Conservation (phyloP, 1,140 invertebrate genomes). For the Drosophila subpulchrella region DNA sequence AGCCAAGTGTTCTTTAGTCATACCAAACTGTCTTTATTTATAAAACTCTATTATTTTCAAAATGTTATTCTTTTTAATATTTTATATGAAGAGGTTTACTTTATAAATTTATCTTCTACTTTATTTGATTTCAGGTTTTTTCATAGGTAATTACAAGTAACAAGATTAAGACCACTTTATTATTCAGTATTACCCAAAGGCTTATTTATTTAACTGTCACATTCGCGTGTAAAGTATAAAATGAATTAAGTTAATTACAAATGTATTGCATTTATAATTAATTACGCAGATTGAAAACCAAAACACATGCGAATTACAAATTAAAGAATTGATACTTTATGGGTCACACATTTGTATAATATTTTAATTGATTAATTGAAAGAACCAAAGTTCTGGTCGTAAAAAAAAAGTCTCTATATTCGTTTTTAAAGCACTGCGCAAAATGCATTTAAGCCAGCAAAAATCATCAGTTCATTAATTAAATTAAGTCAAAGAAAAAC, state of each 20-base stretch:
- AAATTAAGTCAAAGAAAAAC: constrained; percentile 59
- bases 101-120: too few relatives aligned
- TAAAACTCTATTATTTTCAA: too few relatives aligned
- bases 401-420: constrained; percentile 26
- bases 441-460: constrained; percentile 26
- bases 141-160: background rate
- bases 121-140: too few relatives aligned
- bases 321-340: constrained; percentile 2
- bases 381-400: constrained; percentile 3
- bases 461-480: constrained; percentile 74
- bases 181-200: background rate
- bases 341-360: constrained; percentile 38
- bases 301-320: constrained; percentile 19
- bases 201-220: constrained; percentile 23
- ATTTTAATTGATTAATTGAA: constrained; percentile 59
- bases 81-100: background rate
- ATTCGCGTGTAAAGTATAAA: background rate
- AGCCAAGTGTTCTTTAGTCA: background rate
- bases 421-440: background rate
- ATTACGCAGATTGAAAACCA: constrained; percentile 52
- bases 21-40: background rate
- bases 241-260: constrained; percentile 5
- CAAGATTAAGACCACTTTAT: background rate
- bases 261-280: constrained; percentile 36
- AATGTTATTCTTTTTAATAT: background rate